A percentile compares a stretch with the other conserved stretches of the same genome.
Conservation (phyloP, 1,140 invertebrate genomes). For the Bombyx mandarina region DNA sequence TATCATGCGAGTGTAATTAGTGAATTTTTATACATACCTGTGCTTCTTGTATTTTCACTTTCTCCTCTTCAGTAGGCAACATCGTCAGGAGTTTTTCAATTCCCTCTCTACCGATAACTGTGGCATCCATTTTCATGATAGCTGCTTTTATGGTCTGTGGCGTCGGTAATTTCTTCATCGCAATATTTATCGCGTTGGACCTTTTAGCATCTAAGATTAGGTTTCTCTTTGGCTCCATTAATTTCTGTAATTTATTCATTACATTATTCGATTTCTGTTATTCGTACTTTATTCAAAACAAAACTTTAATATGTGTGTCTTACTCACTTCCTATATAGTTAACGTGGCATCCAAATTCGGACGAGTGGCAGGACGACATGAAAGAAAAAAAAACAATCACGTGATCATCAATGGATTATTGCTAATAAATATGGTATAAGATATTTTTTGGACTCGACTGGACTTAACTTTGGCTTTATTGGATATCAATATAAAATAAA, state of each 20-base stretch:
- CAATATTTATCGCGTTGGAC: conserved; percentile 99
- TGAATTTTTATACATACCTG: conserved; percentile 67
- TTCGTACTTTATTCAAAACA: not conserved
- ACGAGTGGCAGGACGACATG: conserved; percentile 2
- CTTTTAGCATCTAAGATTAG: conserved; percentile 97
- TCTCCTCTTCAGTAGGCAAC: conserved; percentile 98
- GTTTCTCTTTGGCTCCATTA: conserved; percentile 93
- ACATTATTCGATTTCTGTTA: conserved; percentile 1
- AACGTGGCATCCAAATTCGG: conserved; percentile 9
- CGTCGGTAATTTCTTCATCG: conserved; percentile 98
- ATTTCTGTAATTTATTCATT: conserved; percentile 77
- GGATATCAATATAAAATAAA: too few relatives aligned
- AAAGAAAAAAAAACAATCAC: not conserved
- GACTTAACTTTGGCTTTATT: too few relatives aligned
- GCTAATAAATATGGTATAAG: too few relatives aligned
- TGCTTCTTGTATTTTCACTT: conserved; percentile 95
- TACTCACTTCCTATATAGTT: conserved; percentile 32
- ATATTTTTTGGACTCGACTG: too few relatives aligned
- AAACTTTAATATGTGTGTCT: conserved; percentile 6
- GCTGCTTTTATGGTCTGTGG: conserved; percentile 97
- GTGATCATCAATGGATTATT: conserved; percentile 1
- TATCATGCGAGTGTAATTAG: too few relatives aligned
- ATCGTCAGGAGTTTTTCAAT: conserved; percentile 98
- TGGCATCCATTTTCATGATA: conserved; percentile 99
- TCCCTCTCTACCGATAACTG: conserved; percentile 97